Evolutionary conservation across 2,113 vertebrate genomes (phyloP).

Genomic region (Myotis yumanensis): DNA sequence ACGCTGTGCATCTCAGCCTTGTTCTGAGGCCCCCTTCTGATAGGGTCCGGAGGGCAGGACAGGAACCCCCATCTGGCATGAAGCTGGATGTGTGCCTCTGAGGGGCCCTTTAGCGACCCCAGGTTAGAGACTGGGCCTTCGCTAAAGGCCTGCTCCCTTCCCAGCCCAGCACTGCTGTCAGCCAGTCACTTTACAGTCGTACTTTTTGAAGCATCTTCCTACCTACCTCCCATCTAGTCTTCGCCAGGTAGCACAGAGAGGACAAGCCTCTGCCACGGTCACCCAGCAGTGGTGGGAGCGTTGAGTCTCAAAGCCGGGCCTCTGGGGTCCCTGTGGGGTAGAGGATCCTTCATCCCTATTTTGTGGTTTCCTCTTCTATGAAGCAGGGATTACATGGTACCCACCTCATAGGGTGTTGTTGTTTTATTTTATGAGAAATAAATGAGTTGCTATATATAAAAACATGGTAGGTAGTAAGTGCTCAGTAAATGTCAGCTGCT

Average conservation of each 20-base stretch:
- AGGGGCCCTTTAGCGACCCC: neutral
- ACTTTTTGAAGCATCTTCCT: neutral
- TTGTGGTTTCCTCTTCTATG: neutral
- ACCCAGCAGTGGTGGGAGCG: neutral
- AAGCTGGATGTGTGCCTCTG: neutral
- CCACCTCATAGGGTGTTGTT: neutral
- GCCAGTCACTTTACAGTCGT: neutral
- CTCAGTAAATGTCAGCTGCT: neutral
- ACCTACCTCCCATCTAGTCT: neutral
- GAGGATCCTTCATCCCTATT: neutral
- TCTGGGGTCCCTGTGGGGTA: neutral
- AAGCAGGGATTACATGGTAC: neutral
- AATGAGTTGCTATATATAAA: neutral
- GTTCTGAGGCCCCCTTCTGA: neutral
- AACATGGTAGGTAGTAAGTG: neutral
- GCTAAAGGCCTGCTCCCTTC: neutral
- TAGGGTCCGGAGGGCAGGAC: neutral
- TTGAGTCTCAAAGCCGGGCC: neutral
- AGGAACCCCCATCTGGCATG: neutral
- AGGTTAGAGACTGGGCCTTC: neutral
- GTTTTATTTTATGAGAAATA: neutral
- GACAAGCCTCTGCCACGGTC: neutral
- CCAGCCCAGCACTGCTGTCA: neutral
- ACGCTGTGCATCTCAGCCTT: neutral
- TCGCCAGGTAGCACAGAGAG: neutral